Percentiles rank a stretch among this genome's conserved stretches.
Conservation (phyloP, 92 coral and sea anemone genomes). For the Porites evermanni region DNA sequence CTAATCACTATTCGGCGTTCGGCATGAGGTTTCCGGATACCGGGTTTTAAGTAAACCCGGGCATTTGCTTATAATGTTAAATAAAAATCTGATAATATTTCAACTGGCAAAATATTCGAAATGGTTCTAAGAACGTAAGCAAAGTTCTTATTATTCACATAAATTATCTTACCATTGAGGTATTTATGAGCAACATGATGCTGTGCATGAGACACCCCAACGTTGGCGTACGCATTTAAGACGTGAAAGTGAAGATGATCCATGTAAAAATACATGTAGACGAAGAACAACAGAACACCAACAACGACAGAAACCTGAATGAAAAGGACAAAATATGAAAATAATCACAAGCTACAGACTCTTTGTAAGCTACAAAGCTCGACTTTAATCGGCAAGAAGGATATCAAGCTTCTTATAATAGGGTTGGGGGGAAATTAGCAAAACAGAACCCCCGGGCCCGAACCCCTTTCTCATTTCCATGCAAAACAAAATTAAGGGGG, state of each 20-base stretch:
- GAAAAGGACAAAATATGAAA: not conserved
- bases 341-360: no score
- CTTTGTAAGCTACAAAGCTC: not conserved
- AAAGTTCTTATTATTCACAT: no score
- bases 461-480: no score
- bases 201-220: constrained; percentile 96
- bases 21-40: no score
- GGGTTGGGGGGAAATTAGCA: no score
- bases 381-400: not conserved
- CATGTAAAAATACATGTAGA: constrained; percentile 95
- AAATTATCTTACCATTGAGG: constrained; percentile 75
- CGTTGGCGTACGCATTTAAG: constrained; percentile 89
- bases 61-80: no score
- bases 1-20: no score
- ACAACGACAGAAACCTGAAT: constrained; percentile 89
- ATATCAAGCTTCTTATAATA: not conserved
- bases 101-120: no score
- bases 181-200: constrained; percentile 98
- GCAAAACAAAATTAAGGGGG: not conserved
- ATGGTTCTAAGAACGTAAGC: no score
- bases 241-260: constrained; percentile 98
- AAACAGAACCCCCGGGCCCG: no score
- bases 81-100: no score
- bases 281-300: constrained; percentile 88
- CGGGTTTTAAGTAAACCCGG: no score